Evolutionary conservation across 2,113 vertebrate genomes (phyloP).

Genomic region (Pelecanoides urinatrix): DNA sequence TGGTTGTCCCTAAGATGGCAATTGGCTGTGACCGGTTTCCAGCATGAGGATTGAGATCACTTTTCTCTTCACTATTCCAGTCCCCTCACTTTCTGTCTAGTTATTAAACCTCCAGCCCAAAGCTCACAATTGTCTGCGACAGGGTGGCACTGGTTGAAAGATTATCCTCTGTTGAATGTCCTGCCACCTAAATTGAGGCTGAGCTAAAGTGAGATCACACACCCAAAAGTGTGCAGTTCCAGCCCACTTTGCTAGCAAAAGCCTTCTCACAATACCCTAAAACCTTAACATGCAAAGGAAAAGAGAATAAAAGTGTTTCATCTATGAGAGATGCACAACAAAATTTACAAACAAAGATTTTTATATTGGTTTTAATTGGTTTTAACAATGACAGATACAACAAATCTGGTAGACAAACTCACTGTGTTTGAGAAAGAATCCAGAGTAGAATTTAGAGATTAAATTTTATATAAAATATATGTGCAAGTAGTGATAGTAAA

Average conservation of each 20-base stretch:
- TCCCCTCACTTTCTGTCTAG: rapidly evolving
- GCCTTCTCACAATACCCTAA: not conserved
- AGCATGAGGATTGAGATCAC: not conserved
- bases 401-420: not conserved
- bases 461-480: not conserved
- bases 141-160: not conserved
- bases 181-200: not conserved
- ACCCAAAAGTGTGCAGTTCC: not conserved
- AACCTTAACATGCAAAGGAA: not conserved
- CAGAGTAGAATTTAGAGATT: not conserved
- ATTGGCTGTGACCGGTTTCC: not conserved
- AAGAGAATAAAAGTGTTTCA: not conserved
- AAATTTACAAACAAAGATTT: not conserved
- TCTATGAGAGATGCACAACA: not conserved
- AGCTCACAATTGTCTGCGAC: not conserved
- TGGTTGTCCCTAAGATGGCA: not conserved
- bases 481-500: not conserved
- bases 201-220: not conserved
- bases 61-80: not conserved
- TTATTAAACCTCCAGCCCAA: not conserved
- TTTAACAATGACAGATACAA: not conserved
- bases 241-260: not conserved
- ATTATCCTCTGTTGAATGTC: not conserved
- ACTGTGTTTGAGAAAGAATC: not conserved
- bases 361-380: not conserved